Base-by-base conservation (phyloP, 2,888 invertebrate species). In the Microctonus hyperodae region DNA sequence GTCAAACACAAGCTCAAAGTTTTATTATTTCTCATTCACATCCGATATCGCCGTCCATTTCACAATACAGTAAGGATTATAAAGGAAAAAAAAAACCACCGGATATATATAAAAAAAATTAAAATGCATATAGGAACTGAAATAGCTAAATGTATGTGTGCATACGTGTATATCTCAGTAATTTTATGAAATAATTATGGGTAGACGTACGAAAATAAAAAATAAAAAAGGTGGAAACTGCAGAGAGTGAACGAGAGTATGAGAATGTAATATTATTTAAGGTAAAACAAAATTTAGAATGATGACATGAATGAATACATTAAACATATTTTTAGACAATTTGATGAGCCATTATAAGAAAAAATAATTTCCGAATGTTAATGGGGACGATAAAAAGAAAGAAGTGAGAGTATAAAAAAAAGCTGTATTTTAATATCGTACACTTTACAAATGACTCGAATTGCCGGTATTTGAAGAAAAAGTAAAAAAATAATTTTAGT, bases 341-440 rank as follows among this genome's bases (percentile, higher is more conserved):
- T 79, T 77, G 75, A 77, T 69, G 77, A 72, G 63, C 23, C 51
- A 51, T 4, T 64, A 64, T 44, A 33, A 69, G 70, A 57, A 69
- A 59, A 73, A 60, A 65, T 57, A 16, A 58, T 22, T 11, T 16
- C 25, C 40, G 58, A 11, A 28, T 40, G 16, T 20, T 3, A 28
- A 44, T 53, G 44, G n/a, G n/a, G n/a, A 65, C 51, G 53, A 65
- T 51, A 56, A 55, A 59, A 58, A 50, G 60, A 58, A 48, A 63
- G 70, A 68, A 63, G 37, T 53, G 44, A 64, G 48, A 55, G 44
- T 53, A 40, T 50, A 25, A 4, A 63, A 56, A 73, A 70, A 69
- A 75, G 68, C 71, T 76, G 77, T 79, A 79, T 79, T 79, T 79
- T 78, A 78, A 71, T 78, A 78, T 66, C 71, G 70, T 75, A 76